These are phyloP conservation scores for Tiliacea aurago DNA, from an alignment of 2,888 invertebrate genomes.

Conservation along the genomic window DNA sequence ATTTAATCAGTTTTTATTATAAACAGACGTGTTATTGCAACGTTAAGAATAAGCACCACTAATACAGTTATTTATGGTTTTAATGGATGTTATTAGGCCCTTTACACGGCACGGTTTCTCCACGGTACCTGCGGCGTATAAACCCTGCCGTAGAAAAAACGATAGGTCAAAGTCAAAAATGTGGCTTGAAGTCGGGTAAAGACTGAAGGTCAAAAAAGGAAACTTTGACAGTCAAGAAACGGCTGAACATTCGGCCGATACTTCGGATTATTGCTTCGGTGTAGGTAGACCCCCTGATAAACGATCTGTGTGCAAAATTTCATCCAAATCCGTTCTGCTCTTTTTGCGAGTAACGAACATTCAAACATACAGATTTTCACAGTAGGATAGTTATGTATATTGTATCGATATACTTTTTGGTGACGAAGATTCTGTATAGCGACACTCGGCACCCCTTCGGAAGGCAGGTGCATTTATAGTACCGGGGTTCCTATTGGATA, in stretches of 20 bases:
- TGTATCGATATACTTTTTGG: background rate
- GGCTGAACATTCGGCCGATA: too few species aligned
- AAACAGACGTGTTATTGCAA: constrained; percentile 51
- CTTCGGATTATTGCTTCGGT: too few species aligned
- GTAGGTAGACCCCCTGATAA: too few species aligned
- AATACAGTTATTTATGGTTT: constrained; percentile 40
- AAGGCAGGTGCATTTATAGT: background rate
- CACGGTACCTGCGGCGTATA: too few species aligned
- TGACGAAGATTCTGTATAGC: background rate
- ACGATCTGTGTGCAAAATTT: background rate
- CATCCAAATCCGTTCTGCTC: background rate
- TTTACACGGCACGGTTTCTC: too few species aligned
- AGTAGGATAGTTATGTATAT: background rate
- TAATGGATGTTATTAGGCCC: constrained; percentile 24
- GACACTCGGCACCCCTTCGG: background rate
- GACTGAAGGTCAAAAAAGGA: too few species aligned
- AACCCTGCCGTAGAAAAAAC: too few species aligned
- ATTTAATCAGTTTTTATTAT: constrained; percentile 62
- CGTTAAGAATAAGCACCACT: constrained; percentile 52
- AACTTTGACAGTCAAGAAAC: too few species aligned
- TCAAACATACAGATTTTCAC: background rate
- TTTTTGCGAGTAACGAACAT: background rate
- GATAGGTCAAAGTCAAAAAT: too few species aligned
- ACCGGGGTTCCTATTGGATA: background rate
- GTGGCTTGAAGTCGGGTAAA: too few species aligned